Evolutionary conservation across 2,113 vertebrate species (phyloP), one percentile per base, ranked within the genome.

Genomic region (Paracanthobrama guichenoti): DNA sequence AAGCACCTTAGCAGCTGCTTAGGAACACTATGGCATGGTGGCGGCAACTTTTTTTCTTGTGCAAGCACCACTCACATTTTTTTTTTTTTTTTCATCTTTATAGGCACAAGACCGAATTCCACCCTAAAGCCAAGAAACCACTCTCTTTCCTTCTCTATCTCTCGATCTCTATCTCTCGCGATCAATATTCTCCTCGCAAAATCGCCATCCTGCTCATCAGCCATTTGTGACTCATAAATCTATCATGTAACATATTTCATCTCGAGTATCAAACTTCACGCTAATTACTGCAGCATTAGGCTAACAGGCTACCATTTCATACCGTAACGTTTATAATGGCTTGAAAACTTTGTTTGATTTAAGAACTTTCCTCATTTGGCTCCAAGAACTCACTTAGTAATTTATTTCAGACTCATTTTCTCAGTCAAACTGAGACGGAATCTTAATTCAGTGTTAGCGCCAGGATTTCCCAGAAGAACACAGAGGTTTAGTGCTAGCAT

Each of bases 141-240:
- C 89, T 89, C 86, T 92, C 87, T 91, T 89, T 89, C 90, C 91
- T 88, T 90, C 28, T 75, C 24, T 31, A 71, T 48, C 28, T 81
- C 77, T 84, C 26, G 20, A 39, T 59, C 71, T 75, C 28, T 8
- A 55, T 72, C 31, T 81, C 59, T 69, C 31, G 74, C 39, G 26
- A 48, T 81, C 76, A 64, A 81, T 62, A 24, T 67, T 86, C 64
- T 72, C 31, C 35, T 72, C 66, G 1, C 44, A 53, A 73, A 71
- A 59, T 78, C 89, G 35, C 48, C 83, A 85, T 85, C 79, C 72
- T 59, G 35, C 79, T 83, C 80, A 81, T 78, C 83, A 84, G 55
- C 84, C 80, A 83, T 85, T 87, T 85, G 60, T 72, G 42, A 53
- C 28, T 71, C 59, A 72, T 74, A 67, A 83, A 85, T 87, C 86